phyloP scores from a whole-genome alignment of 1,140 invertebrate species.

The Leptopilina boulardi region DNA sequence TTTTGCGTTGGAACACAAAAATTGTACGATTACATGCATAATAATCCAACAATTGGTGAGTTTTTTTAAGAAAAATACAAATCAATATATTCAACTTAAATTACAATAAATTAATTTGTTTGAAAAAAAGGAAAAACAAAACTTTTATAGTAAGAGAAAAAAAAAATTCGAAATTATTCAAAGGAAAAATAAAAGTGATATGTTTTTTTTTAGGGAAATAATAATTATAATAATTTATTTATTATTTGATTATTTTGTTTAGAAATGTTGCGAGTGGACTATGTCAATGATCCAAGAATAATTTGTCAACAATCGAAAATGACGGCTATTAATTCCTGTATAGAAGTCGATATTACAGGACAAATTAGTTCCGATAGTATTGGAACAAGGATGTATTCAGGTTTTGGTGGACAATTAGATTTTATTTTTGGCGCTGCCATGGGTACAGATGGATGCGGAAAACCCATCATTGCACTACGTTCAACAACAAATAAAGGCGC shows the following conservation, averaged over 20 bases:
- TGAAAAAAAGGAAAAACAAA: too few relatives aligned
- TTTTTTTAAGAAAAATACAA: too few relatives aligned
- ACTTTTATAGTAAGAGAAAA: too few relatives aligned
- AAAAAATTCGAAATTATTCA: too few relatives aligned
- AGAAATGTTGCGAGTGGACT: slow-evolving; percentile 92
- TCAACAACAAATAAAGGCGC: slow-evolving; percentile 91
- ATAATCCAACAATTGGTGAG: slow-evolving; percentile 93
- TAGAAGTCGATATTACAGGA: slow-evolving; percentile 97
- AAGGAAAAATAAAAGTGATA: too few relatives aligned
- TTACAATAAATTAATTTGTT: too few relatives aligned
- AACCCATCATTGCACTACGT: slow-evolving; percentile 95
- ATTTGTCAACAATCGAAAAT: slow-evolving; percentile 91
- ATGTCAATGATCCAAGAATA: slow-evolving; percentile 89
- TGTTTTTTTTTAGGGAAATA: background rate
- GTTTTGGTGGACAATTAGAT: slow-evolving; percentile 96
- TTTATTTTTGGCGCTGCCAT: slow-evolving; percentile 96
- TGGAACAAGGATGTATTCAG: slow-evolving; percentile 93
- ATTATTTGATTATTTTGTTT: slow-evolving; percentile 52
- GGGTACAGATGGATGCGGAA: slow-evolving; percentile 90
- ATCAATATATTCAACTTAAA: too few relatives aligned
- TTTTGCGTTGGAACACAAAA: slow-evolving; percentile 93
- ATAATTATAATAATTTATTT: slow-evolving; percentile 3
- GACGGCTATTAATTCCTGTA: slow-evolving; percentile 97
- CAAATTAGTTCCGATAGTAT: slow-evolving; percentile 96
- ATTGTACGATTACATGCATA: slow-evolving; percentile 94